Conservation (phyloP, 2,113 vertebrate species). For the Centropristis striata region DNA sequence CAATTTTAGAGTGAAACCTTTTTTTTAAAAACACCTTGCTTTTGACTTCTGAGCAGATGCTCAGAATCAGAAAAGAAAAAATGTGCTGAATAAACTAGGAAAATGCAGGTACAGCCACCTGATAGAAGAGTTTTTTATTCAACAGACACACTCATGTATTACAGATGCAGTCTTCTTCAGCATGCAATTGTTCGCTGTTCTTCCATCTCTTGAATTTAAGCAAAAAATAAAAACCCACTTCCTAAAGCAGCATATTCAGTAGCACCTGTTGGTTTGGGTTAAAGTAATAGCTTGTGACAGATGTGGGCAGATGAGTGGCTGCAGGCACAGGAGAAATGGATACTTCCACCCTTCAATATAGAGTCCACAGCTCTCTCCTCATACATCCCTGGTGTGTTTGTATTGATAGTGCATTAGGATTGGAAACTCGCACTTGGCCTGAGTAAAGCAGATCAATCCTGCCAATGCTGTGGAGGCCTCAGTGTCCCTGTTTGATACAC, state of each 20-base stretch:
- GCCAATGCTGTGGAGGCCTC: constrained; percentile 8
- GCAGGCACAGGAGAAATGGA: constrained; percentile 32
- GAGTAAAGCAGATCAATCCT: constrained; percentile 62
- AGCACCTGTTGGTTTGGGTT: not conserved
- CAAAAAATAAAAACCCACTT: constrained; percentile 11
- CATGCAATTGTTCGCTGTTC: not conserved
- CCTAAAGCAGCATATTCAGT: not conserved
- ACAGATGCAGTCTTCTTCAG: not conserved
- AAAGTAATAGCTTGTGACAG: constrained; percentile 32
- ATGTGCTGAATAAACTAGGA: not conserved
- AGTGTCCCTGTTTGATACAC: not conserved
- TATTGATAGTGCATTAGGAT: constrained; percentile 54
- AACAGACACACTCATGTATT: not conserved
- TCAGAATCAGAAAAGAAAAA: not conserved
- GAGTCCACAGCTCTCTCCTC: constrained; percentile 18
- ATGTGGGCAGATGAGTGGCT: constrained; percentile 42
- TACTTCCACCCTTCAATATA: constrained; percentile 29
- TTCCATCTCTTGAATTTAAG: constrained; percentile 12
- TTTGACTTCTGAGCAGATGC: not conserved
- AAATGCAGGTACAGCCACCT: not conserved
- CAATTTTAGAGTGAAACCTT: not conserved
- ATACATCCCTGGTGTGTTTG: constrained; percentile 26
- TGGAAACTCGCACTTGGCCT: constrained; percentile 43
- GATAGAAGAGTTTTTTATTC: not conserved
- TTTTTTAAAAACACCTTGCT: too few species aligned